Conservation (phyloP, 1,140 invertebrate species). For the Schlechtendalia chinensis region DNA sequence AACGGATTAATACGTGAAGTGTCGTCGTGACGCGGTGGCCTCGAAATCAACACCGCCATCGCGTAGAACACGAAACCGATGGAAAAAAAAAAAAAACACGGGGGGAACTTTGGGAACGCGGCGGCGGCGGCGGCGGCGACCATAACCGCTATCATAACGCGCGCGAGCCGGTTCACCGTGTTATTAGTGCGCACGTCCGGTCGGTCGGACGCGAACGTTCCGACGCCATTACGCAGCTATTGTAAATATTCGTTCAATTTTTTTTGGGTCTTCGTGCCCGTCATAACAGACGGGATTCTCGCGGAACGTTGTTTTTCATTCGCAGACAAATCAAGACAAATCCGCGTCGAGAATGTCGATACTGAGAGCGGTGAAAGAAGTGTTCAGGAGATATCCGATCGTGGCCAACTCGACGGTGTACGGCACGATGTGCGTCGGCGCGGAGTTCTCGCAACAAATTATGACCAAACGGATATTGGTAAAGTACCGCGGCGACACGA, state of each 20-base stretch:
- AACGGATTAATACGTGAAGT: no score
- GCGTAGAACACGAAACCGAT: slow-evolving; percentile 32
- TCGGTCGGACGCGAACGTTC: no score
- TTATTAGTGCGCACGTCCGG: no score
- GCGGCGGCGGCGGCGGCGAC: no score
- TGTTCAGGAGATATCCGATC: slow-evolving; percentile 62
- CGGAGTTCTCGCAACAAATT: slow-evolving; percentile 75
- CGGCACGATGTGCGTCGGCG: slow-evolving; percentile 72
- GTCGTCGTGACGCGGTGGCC: no score
- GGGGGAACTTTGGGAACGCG: slow-evolving; percentile 5
- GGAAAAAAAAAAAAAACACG: slow-evolving; percentile 35
- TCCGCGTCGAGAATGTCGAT: slow-evolving; percentile 20
- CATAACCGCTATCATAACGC: background rate
- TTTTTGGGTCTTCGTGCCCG: no score
- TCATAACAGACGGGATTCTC: no score
- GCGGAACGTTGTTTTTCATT: no score
- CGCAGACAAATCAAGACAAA: background rate
- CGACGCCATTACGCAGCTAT: no score
- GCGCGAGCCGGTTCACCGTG: background rate
- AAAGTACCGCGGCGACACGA: no score
- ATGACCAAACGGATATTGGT: slow-evolving; percentile 66
- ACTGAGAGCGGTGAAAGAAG: slow-evolving; percentile 19
- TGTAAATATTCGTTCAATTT: no score
- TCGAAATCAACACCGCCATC: slow-evolving; percentile 33
- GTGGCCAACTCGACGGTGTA: slow-evolving; percentile 73